phyloP scores from a whole-genome alignment of 1,140 invertebrate species.

The Scaptomyza montana region DNA sequence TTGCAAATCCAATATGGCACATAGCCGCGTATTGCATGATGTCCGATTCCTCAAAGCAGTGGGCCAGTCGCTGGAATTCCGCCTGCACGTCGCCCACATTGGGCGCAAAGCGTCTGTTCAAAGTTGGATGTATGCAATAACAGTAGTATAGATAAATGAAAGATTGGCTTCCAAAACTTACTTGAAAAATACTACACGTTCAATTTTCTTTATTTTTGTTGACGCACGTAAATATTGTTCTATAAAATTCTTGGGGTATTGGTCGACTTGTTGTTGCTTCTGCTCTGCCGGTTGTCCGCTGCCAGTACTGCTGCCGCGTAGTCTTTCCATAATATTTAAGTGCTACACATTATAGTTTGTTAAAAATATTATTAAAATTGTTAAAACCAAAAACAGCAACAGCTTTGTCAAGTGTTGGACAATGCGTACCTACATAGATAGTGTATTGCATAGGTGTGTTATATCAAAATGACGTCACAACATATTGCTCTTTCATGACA shows the following conservation, averaged over 20 bases:
- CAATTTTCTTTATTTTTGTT: slow-evolving; percentile 79
- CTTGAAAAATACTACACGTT: slow-evolving; percentile 81
- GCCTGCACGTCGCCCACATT: slow-evolving; percentile 73
- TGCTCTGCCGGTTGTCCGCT: slow-evolving; percentile 14
- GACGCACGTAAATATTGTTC: slow-evolving; percentile 77
- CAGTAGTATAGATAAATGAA: background rate
- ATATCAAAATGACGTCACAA: background rate
- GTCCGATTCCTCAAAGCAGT: slow-evolving; percentile 74
- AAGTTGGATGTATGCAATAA: background rate
- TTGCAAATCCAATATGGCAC: slow-evolving; percentile 79
- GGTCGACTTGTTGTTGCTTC: slow-evolving; percentile 53
- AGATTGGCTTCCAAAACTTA: slow-evolving; percentile 39
- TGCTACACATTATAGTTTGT: slow-evolving; percentile 22
- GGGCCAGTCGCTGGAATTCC: slow-evolving; percentile 75
- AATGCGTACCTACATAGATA: background rate
- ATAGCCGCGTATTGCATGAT: slow-evolving; percentile 80
- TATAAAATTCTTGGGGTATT: slow-evolving; percentile 67
- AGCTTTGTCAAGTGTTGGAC: slow-evolving; percentile 23
- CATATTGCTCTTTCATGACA: background rate
- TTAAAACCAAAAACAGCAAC: slow-evolving; percentile 35
- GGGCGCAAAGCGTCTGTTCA: slow-evolving; percentile 76
- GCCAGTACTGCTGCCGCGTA: slow-evolving; percentile 35
- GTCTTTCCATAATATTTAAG: slow-evolving; percentile 50
- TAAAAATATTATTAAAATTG: slow-evolving; percentile 12
- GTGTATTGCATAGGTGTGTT: background rate